A percentile compares a stretch with the other conserved stretches of the same genome.
These are phyloP conservation scores for Caenorhabditis imperialis DNA, from an alignment of 2,888 invertebrate genomes.

Conservation along the genomic window DNA sequence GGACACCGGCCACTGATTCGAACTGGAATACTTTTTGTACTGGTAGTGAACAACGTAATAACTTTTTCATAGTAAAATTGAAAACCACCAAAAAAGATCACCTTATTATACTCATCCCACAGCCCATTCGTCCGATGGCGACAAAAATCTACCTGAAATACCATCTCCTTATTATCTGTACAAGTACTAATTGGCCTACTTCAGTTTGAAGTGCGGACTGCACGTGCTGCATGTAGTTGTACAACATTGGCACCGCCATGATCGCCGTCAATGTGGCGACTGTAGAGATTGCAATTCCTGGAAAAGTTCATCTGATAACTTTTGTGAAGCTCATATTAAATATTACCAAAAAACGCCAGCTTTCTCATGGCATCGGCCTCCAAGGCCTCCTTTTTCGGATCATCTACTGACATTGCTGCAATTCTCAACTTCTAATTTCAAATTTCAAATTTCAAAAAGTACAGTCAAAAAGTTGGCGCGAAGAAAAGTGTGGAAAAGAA, in stretches of 20 bases:
- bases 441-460: neutral
- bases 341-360: slow-evolving; percentile 67
- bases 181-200: no score
- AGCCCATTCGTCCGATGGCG: slow-evolving; percentile 67
- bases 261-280: slow-evolving; percentile 72
- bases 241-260: slow-evolving; percentile 74
- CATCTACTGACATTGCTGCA: no score
- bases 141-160: slow-evolving; percentile 68
- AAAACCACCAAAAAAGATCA: no score
- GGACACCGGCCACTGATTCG: slow-evolving; percentile 50
- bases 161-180: no score
- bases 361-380: slow-evolving; percentile 65
- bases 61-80: no score
- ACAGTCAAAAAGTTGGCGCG: no score
- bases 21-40: no score
- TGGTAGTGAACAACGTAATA: no score
- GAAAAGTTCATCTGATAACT: slow-evolving; percentile 27
- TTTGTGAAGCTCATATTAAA: neutral
- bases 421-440: no score
- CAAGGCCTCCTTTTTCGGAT: slow-evolving; percentile 46
- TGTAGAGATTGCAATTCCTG: slow-evolving; percentile 61
- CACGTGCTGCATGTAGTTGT: slow-evolving; percentile 75
- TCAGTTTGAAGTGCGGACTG: slow-evolving; percentile 71
- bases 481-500: no score
- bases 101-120: slow-evolving; percentile 66